Conservation (phyloP, 2,888 invertebrate genomes). For the Anoplius nigerrimus region DNA sequence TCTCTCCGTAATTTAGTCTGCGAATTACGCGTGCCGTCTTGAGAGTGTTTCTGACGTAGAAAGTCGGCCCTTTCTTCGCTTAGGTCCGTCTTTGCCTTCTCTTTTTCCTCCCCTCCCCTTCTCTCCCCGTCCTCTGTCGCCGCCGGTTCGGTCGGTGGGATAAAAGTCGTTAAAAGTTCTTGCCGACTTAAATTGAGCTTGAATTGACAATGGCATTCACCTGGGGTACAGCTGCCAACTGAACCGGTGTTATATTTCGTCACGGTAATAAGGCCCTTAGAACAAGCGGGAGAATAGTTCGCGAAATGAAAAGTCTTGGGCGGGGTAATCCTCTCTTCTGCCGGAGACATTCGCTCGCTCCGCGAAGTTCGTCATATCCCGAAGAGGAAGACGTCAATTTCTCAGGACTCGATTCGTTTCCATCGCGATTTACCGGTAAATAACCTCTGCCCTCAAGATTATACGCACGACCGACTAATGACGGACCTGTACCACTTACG, state of each 20-base stretch:
- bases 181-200: conserved; percentile 50
- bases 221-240: conserved; percentile 1
- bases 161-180: conserved; percentile 57
- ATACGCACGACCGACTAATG: no score
- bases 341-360: no score
- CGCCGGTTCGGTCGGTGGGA: conserved; percentile 23
- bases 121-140: not conserved
- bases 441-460: no score
- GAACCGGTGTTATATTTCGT: conserved; percentile 22
- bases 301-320: conserved; percentile 16
- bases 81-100: not conserved
- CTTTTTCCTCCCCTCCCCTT: not conserved
- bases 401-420: no score
- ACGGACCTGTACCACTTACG: no score
- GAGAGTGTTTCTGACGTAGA: no score
- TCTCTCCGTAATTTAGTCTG: no score
- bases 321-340: not conserved
- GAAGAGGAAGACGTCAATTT: no score
- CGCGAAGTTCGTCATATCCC: no score
- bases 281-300: conserved; percentile 2
- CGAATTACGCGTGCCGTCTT: no score
- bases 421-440: no score
- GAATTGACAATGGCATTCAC: conserved; percentile 52
- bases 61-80: no score
- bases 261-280: conserved; percentile 17